These are phyloP conservation scores for Zaprionus lineosus DNA, from an alignment of 2,888 invertebrate genomes.

Conservation along the genomic window DNA sequence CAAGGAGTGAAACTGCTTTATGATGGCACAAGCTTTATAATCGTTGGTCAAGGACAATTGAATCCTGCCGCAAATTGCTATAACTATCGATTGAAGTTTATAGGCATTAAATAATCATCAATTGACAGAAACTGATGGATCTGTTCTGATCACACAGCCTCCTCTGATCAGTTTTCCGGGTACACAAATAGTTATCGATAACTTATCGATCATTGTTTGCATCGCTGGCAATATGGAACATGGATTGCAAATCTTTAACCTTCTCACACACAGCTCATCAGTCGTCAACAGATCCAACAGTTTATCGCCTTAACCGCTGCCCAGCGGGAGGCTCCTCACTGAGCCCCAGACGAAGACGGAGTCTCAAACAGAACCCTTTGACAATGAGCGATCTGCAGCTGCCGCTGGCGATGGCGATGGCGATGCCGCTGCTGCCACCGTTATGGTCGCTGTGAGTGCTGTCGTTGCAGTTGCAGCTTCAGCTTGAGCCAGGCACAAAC, in stretches of 20 bases:
- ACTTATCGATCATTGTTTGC: neutral
- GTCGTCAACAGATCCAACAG: slow-evolving; percentile 29
- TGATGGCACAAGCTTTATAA: too few species aligned
- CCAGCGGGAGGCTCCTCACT: slow-evolving; percentile 39
- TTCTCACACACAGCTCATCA: neutral
- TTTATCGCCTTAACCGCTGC: slow-evolving; percentile 43
- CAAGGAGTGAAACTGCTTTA: too few species aligned
- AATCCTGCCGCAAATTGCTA: too few species aligned
- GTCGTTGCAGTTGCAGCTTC: slow-evolving; percentile 18
- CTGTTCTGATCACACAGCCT: too few species aligned
- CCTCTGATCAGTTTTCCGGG: too few species aligned
- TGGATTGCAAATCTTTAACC: neutral
- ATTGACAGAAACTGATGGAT: too few species aligned
- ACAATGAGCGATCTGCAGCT: slow-evolving; percentile 63
- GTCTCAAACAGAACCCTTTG: slow-evolving; percentile 18
- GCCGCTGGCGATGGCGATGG: slow-evolving; percentile 7
- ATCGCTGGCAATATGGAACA: neutral
- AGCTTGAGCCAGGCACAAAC: slow-evolving; percentile 42
- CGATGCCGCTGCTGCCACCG: slow-evolving; percentile 2
- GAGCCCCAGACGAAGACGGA: slow-evolving; percentile 6
- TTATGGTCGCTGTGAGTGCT: too few species aligned
- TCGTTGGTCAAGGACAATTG: too few species aligned
- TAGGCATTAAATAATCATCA: too few species aligned
- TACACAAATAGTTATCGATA: neutral
- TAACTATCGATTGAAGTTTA: too few species aligned